These are phyloP conservation scores for Porites rus DNA, from an alignment of 92 coral and sea anemone species.

Conservation along the genomic window DNA sequence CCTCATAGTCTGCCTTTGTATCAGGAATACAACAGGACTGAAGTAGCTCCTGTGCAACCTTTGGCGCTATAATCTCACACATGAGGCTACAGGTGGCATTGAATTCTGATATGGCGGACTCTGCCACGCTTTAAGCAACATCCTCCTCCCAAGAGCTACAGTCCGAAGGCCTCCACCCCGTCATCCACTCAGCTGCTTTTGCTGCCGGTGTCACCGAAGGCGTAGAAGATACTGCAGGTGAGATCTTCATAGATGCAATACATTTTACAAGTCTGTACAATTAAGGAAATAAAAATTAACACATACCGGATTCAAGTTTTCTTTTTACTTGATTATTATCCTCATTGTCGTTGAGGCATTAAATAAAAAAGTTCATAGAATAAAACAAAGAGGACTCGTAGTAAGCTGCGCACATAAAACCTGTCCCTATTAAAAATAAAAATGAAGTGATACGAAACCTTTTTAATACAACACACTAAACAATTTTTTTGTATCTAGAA, in stretches of 20 bases:
- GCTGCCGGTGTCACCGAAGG: conserved; percentile 61
- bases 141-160: conserved; percentile 68
- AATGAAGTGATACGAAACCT: no score
- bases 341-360: no score
- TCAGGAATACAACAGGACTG: conserved; percentile 44
- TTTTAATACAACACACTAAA: no score
- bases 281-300: conserved; percentile 8
- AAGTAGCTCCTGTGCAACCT: conserved; percentile 68
- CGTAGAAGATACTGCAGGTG: conserved; percentile 58
- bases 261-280: conserved; percentile 74
- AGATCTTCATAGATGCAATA: conserved; percentile 68
- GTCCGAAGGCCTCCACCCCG: conserved; percentile 43
- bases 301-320: no score
- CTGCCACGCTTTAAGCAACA: conserved; percentile 6
- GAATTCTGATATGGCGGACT: conserved; percentile 55
- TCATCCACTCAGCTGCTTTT: conserved; percentile 64
- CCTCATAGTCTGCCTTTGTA: conserved; percentile 25
- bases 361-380: no score
- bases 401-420: no score
- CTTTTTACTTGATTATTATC: no score
- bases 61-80: conserved; percentile 75
- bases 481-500: no score
- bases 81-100: conserved; percentile 72
- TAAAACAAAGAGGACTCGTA: no score
- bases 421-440: no score